phyloP scores from a whole-genome alignment of 2,888 invertebrate genomes.

The Fragum whitleyi region DNA sequence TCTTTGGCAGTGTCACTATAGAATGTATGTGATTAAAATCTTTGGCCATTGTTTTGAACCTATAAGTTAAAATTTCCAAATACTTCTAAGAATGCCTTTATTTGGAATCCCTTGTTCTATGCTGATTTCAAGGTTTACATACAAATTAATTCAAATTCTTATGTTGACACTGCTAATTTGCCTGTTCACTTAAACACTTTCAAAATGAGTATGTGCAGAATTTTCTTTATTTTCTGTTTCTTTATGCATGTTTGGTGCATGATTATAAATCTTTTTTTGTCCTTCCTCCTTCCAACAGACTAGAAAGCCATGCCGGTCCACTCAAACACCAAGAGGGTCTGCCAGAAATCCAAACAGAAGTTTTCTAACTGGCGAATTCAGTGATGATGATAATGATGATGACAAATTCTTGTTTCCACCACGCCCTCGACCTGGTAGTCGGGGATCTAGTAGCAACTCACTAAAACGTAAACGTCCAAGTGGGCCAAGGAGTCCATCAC shows the following conservation, averaged over 20 bases:
- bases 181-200: neutral
- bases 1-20: neutral
- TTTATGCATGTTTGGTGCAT: conserved; percentile 34
- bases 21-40: no score
- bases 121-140: no score
- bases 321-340: conserved; percentile 76
- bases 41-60: no score
- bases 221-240: conserved; percentile 17
- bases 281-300: conserved; percentile 71
- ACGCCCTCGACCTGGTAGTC: conserved; percentile 60
- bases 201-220: conserved; percentile 8
- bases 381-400: conserved; percentile 68
- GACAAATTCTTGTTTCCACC: conserved; percentile 66
- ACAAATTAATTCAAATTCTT: no score
- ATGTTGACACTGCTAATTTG: conserved; percentile 2
- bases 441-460: conserved; percentile 64
- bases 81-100: no score
- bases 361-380: conserved; percentile 67
- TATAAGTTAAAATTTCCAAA: no score
- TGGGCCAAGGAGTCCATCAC: conserved; percentile 50
- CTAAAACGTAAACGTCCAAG: conserved; percentile 62
- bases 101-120: no score
- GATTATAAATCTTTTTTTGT: conserved; percentile 37
- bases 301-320: conserved; percentile 77
- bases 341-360: conserved; percentile 68